These are phyloP conservation scores for Eulemur albifrons DNA, from an alignment of 2,797 vertebrate genomes.

Conservation along the genomic window DNA sequence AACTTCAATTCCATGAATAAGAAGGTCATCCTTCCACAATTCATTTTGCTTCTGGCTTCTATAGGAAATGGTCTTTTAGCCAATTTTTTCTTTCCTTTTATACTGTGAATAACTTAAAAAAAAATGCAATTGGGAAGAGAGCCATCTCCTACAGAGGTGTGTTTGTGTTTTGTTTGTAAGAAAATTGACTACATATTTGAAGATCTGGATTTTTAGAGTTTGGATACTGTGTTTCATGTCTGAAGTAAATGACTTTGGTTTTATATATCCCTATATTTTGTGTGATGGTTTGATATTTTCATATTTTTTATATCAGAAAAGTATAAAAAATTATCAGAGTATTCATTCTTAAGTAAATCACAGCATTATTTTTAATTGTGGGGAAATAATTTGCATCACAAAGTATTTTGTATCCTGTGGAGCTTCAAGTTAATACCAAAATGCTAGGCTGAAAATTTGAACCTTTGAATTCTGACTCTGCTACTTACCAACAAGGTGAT, in stretches of 20 bases:
- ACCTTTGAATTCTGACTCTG: conserved; percentile 31
- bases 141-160: not conserved
- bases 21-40: not conserved
- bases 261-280: not conserved
- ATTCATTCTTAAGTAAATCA: conserved; percentile 47
- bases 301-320: conserved; percentile 30
- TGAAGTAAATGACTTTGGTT: conserved; percentile 11
- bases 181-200: not conserved
- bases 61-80: not conserved
- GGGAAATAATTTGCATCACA: conserved; percentile 13
- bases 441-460: not conserved
- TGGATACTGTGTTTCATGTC: not conserved
- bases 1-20: not conserved
- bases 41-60: conserved; percentile 10
- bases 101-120: conserved; percentile 32
- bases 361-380: conserved; percentile 44
- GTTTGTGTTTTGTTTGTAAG: conserved; percentile 41
- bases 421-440: conserved; percentile 42
- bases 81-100: conserved; percentile 41
- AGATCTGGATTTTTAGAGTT: conserved; percentile 1
- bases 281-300: conserved; percentile 34
- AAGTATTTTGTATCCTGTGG: not conserved
- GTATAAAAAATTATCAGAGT: not conserved
- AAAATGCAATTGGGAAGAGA: not conserved
- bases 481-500: not conserved